These are phyloP conservation scores for Leucozona laternaria DNA, from an alignment of 2,888 invertebrate species.

Conservation along the genomic window DNA sequence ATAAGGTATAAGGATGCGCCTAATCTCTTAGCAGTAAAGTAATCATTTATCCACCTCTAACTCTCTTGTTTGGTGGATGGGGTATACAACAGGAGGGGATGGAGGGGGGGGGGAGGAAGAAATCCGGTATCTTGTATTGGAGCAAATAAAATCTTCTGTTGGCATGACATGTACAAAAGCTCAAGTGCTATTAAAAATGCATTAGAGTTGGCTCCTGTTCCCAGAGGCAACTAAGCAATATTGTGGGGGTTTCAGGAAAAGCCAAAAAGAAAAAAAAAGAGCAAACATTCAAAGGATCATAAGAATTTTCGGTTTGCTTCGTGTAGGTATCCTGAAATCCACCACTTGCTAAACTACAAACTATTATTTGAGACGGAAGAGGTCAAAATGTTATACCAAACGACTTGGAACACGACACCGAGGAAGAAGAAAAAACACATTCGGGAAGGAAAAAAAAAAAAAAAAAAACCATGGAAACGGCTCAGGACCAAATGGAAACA, in stretches of 20 bases:
- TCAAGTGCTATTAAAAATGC: slow-evolving; percentile 75
- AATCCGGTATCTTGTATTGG: background rate
- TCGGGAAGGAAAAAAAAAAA: background rate
- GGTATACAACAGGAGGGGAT: too few species aligned
- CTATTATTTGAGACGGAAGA: slow-evolving; percentile 63
- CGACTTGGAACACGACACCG: slow-evolving; percentile 61
- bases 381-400: slow-evolving; percentile 67
- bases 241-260: slow-evolving; percentile 3
- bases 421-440: slow-evolving; percentile 7
- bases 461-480: background rate
- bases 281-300: slow-evolving; percentile 66
- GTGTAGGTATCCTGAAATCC: slow-evolving; percentile 46
- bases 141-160: slow-evolving; percentile 51
- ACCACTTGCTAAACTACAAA: slow-evolving; percentile 42
- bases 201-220: slow-evolving; percentile 60
- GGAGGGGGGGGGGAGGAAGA: background rate
- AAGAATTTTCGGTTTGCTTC: slow-evolving; percentile 52
- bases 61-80: slow-evolving; percentile 12
- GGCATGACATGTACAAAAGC: slow-evolving; percentile 74
- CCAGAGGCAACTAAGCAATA: slow-evolving; percentile 14
- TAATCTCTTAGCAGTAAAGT: slow-evolving; percentile 59
- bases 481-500: slow-evolving; percentile 38
- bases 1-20: slow-evolving; percentile 52
- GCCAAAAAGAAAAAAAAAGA: slow-evolving; percentile 9
- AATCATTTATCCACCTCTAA: slow-evolving; percentile 46